Evolutionary conservation across 2,888 invertebrate genomes (phyloP).

Genomic region (Lymantria monacha): DNA sequence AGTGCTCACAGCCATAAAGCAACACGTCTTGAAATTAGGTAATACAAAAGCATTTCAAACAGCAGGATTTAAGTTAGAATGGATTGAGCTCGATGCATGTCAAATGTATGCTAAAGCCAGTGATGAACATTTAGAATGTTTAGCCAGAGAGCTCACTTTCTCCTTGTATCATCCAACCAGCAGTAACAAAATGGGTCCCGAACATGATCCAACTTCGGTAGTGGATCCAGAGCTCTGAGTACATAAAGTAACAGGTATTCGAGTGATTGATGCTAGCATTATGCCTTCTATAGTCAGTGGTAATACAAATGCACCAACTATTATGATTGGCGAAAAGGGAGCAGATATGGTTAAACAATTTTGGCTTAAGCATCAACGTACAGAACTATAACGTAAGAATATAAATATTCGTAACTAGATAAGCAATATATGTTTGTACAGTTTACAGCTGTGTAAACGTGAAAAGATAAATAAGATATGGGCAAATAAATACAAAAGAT

Average conservation of each 20-base stretch:
- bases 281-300: constrained; percentile 85
- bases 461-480: too few relatives aligned
- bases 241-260: constrained; percentile 72
- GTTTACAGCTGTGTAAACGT: too few relatives aligned
- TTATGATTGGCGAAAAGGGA: constrained; percentile 86
- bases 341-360: constrained; percentile 84
- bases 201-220: constrained; percentile 66
- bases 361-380: constrained; percentile 58
- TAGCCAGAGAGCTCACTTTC: constrained; percentile 51
- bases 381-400: constrained; percentile 40
- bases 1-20: constrained; percentile 44
- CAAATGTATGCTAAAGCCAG: constrained; percentile 38
- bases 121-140: constrained; percentile 51
- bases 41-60: constrained; percentile 50
- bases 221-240: constrained; percentile 81
- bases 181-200: constrained; percentile 84
- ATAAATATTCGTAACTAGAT: too few relatives aligned
- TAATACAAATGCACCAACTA: constrained; percentile 83
- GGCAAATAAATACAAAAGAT: too few relatives aligned
- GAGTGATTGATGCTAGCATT: constrained; percentile 85
- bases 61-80: constrained; percentile 46
- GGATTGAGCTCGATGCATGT: constrained; percentile 57
- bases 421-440: too few relatives aligned
- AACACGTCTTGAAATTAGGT: constrained; percentile 41
- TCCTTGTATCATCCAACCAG: constrained; percentile 88